Conservation (phyloP, 2,797 vertebrate genomes). For the Orestias chungarensis region DNA sequence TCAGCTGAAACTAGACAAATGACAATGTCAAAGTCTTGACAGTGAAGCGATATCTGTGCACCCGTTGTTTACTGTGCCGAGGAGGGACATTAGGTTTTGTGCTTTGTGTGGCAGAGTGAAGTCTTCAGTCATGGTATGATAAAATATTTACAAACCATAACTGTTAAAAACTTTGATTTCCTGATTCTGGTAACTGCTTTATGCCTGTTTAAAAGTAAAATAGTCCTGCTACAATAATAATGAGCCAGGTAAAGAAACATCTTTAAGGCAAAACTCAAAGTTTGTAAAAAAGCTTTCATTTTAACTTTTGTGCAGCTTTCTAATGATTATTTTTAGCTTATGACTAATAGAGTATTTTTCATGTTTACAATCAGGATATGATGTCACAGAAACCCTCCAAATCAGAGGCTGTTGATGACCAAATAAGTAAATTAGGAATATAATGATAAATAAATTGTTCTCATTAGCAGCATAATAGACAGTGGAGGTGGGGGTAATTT, state of each 20-base stretch:
- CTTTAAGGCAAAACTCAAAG: constrained; percentile 6
- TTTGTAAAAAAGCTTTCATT: neutral
- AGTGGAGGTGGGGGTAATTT: constrained; percentile 80
- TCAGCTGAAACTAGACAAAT: constrained; percentile 10
- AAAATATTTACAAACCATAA: neutral
- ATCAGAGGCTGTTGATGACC: constrained; percentile 72
- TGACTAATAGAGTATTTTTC: constrained; percentile 25
- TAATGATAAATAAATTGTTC: constrained; percentile 82
- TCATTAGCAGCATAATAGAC: constrained; percentile 79
- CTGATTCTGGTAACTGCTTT: neutral
- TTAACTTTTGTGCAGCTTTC: neutral
- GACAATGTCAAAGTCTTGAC: neutral
- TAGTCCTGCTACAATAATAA: neutral
- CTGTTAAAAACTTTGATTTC: neutral
- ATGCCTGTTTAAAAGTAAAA: neutral
- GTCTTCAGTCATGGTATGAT: neutral
- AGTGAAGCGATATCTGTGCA: neutral
- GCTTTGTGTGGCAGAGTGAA: neutral
- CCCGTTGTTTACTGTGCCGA: neutral
- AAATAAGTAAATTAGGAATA: constrained; percentile 82
- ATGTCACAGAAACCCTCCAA: constrained; percentile 65
- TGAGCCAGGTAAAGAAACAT: neutral
- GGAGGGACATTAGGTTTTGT: neutral
- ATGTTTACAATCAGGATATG: constrained; percentile 71
- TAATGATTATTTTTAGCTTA: constrained; percentile 27